These are phyloP conservation scores for Pyrrhia umbra DNA, from an alignment of 2,888 invertebrate genomes.

Conservation along the genomic window DNA sequence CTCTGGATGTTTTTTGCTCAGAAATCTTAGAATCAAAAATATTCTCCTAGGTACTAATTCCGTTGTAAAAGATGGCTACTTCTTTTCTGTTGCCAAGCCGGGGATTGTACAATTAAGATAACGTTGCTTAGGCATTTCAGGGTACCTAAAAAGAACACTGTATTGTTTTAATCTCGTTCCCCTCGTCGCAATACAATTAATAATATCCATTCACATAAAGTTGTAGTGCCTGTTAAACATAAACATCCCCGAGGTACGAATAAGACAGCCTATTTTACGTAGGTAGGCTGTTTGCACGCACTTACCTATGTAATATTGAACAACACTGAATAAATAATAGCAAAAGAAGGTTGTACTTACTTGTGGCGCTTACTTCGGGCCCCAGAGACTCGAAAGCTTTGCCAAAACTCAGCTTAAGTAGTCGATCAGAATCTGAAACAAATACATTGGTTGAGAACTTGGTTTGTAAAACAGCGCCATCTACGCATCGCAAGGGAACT, in stretches of 20 bases:
- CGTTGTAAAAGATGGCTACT: too few species aligned
- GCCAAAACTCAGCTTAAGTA: conserved; percentile 87
- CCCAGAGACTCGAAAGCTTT: conserved; percentile 91
- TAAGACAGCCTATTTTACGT: conserved; percentile 29
- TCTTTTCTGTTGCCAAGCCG: too few species aligned
- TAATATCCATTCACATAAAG: conserved; percentile 36
- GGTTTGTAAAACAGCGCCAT: conserved; percentile 62
- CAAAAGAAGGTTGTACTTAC: conserved; percentile 88
- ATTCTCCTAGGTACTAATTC: too few species aligned
- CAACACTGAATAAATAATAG: conserved; percentile 55
- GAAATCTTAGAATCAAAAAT: too few species aligned
- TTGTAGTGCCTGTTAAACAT: conserved; percentile 28
- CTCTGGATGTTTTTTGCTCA: too few species aligned
- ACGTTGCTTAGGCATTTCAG: background rate
- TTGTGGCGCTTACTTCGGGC: conserved; percentile 94
- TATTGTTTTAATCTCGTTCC: conserved; percentile 32
- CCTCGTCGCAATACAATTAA: conserved; percentile 17
- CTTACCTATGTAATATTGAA: conserved; percentile 61
- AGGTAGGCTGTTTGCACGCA: conserved; percentile 57
- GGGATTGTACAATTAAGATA: too few species aligned
- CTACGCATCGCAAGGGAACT: conserved; percentile 47
- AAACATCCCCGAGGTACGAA: conserved; percentile 36
- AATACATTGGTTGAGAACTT: conserved; percentile 31
- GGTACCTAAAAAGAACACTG: background rate
- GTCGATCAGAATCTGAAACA: conserved; percentile 87